Percentiles rank a stretch among this genome's conserved stretches.
Conservation (phyloP, 2,888 invertebrate genomes). For the Aphodius granarius region DNA sequence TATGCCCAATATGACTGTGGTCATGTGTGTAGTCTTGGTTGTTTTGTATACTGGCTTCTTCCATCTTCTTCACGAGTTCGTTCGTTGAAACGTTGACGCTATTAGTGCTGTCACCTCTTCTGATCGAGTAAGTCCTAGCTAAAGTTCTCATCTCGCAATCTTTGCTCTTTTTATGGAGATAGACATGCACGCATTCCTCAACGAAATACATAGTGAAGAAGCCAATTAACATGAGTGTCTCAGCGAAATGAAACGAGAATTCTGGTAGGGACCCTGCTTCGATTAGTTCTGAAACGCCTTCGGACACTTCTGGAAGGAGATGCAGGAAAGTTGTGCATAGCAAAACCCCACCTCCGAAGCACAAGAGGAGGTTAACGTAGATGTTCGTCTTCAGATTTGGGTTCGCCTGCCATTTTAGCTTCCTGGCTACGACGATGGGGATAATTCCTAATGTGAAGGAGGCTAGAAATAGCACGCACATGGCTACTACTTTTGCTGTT, state of each 20-base stretch:
- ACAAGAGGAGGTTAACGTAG: conserved; percentile 63
- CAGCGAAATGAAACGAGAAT: conserved; percentile 66
- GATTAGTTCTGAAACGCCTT: conserved; percentile 66
- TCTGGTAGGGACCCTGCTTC: conserved; percentile 53
- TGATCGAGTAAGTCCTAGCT: conserved; percentile 45
- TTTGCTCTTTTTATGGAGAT: conserved; percentile 57
- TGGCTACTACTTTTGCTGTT: conserved; percentile 76
- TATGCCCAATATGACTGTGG: conserved; percentile 41
- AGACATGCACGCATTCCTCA: conserved; percentile 76
- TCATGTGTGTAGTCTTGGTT: conserved; percentile 26
- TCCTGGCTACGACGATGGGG: conserved; percentile 70
- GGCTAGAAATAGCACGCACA: conserved; percentile 74
- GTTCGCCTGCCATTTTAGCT: conserved; percentile 64
- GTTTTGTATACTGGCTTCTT: conserved; percentile 33
- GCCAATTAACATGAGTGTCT: conserved; percentile 73
- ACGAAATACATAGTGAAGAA: conserved; percentile 78
- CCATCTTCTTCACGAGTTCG: conserved; percentile 35
- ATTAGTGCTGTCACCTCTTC: conserved; percentile 40
- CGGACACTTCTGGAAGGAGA: conserved; percentile 76
- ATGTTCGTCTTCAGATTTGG: conserved; percentile 53
- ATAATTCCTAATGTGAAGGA: conserved; percentile 75
- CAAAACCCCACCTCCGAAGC: conserved; percentile 78
- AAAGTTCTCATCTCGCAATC: conserved; percentile 38
- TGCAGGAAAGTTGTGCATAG: conserved; percentile 82
- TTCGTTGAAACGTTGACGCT: conserved; percentile 28